Conservation (phyloP, 2,797 vertebrate species). For the Gadopsis bispinosus region DNA sequence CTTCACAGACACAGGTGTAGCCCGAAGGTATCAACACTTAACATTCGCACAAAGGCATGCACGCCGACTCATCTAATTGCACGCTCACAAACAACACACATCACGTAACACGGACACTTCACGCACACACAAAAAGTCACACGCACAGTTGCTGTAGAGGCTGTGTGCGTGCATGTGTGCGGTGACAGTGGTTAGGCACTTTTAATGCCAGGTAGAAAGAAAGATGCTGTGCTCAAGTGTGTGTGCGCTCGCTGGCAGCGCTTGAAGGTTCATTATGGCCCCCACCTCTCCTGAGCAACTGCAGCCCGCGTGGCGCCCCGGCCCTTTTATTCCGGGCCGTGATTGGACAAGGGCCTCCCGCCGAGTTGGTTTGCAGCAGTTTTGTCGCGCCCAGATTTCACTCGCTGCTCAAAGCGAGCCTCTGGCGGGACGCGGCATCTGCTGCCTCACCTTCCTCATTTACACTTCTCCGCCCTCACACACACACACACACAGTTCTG, state of each 20-base stretch:
- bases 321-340: constrained; percentile 97
- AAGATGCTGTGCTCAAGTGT: constrained; percentile 59
- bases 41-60: constrained; percentile 71
- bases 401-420: constrained; percentile 93
- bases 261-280: constrained; percentile 92
- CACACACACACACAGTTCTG: constrained; percentile 67
- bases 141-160: constrained; percentile 81
- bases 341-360: constrained; percentile 99
- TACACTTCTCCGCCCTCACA: constrained; percentile 82
- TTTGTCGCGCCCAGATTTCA: constrained; percentile 99
- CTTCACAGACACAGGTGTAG: constrained; percentile 81
- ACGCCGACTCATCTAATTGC: constrained; percentile 41
- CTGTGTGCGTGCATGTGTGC: constrained; percentile 44
- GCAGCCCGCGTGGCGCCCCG: constrained; percentile 85
- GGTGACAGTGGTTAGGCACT: constrained; percentile 58
- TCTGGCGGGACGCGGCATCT: constrained; percentile 99
- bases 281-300: constrained; percentile 92
- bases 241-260: constrained; percentile 72
- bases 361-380: constrained; percentile 99
- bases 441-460: constrained; percentile 89
- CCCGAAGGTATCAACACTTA: constrained; percentile 81
- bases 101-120: constrained; percentile 13
- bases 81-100: constrained; percentile 34
- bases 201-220: constrained; percentile 73
- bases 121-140: constrained; percentile 10